These are phyloP conservation scores for Poeciliopsis presidionis DNA, from an alignment of 2,797 vertebrate species.

Conservation along the genomic window DNA sequence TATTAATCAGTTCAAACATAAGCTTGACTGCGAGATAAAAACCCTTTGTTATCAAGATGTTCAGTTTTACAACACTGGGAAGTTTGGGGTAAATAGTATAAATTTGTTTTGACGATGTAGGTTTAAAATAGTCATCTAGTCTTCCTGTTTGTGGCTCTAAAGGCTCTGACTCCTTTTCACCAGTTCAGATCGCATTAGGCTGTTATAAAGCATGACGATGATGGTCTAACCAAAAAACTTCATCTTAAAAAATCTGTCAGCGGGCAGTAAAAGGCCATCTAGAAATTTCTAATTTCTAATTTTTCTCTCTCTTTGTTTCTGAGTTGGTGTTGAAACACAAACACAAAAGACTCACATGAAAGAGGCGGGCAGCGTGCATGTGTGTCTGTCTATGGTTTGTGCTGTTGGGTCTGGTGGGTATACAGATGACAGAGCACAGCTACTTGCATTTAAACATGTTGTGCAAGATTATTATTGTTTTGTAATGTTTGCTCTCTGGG, in stretches of 20 bases:
- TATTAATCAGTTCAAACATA: constrained; percentile 19
- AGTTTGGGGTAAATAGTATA: constrained; percentile 38
- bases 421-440: constrained; percentile 11
- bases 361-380: background rate
- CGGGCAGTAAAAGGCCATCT: constrained; percentile 23
- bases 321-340: constrained; percentile 16
- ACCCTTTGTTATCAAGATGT: constrained; percentile 3
- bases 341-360: constrained; percentile 8
- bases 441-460: constrained; percentile 11
- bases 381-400: background rate
- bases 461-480: constrained; percentile 3
- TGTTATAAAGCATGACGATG: constrained; percentile 53
- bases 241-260: constrained; percentile 23
- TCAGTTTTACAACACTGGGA: constrained; percentile 14
- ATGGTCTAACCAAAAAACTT: constrained; percentile 39
- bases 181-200: constrained; percentile 57
- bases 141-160: constrained; percentile 23
- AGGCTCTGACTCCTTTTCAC: constrained; percentile 45
- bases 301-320: constrained; percentile 57
- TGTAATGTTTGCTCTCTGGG: constrained; percentile 4
- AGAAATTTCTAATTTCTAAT: constrained; percentile 50
- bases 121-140: constrained; percentile 9
- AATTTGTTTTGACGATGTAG: constrained; percentile 38
- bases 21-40: background rate
- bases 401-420: constrained; percentile 4